Base-by-base conservation (phyloP, 2,888 invertebrate genomes). In the Thecocarcelia acutangulata region DNA sequence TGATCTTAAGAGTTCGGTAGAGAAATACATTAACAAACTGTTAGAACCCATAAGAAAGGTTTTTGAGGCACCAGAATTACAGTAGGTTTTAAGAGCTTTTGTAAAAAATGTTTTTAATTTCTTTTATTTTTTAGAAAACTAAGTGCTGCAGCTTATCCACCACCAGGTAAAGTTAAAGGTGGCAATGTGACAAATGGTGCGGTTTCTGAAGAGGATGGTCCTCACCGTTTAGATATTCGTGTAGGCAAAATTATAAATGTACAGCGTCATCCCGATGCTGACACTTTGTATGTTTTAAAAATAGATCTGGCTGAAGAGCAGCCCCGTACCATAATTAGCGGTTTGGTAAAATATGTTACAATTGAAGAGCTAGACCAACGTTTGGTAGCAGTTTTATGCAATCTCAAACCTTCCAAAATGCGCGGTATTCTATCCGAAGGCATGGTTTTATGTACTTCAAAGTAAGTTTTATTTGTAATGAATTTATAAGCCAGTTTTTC, bases 331-430 rank as follows among this genome's bases (percentile, higher is more conserved):
- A 91, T 96, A 76, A 95, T 96, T 84, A 98, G 98, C 86, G 98
- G 99, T 1, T 92, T 99, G 83, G 99, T 98, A 0, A 96, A 97
- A 88, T 97, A 94, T 91, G 95, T 98, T 17, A 95, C 97, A 12
- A 92, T 97, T 68, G 97, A 98, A 87, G 94, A 98, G 91, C 96
- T 99, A 95, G 93, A 95, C 87, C 93, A 97, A 87, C 93, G 97
- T 78, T 92, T 96, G 91, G 98, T 98, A 5, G 95, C 99, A 4
- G 96, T 99, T 3, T 91, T 99, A 63, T 98, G 98, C 86, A 99
- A 99, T 91, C 93, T 99, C 63, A 99, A 99, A 91, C 95, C 99
- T 44, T 97, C 97, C 13, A 99, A 98, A 92, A 96, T 99, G 95
- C 93, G 98, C 84, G 98, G 98, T 63, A 92, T 98, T 33, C 94